Evolutionary conservation across 92 coral and sea anemone genomes (phyloP).

Genomic region (Epizoanthus illoricatus): DNA sequence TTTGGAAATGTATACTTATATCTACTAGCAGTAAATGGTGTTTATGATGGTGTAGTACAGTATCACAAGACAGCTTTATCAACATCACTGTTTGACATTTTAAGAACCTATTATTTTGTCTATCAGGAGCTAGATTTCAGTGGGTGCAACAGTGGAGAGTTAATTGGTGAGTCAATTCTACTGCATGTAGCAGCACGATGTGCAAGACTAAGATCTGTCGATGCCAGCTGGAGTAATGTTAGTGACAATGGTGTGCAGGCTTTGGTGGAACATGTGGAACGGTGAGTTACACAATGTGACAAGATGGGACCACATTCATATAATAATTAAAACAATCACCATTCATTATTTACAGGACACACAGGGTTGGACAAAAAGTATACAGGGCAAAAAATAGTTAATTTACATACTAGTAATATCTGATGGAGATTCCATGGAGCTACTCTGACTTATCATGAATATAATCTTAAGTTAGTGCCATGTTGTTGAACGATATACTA

Average conservation of each 20-base stretch:
- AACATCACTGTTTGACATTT: not conserved
- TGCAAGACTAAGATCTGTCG: conserved; percentile 73
- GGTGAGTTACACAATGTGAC: conserved; percentile 45
- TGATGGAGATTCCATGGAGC: too few species aligned
- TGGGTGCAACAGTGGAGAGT: conserved; percentile 91
- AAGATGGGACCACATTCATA: not conserved
- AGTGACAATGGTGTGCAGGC: conserved; percentile 96
- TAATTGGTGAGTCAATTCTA: conserved; percentile 95
- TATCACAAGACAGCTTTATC: too few species aligned
- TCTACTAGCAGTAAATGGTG: too few species aligned
- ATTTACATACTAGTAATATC: too few species aligned
- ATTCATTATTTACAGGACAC: too few species aligned
- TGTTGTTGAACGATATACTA: too few species aligned
- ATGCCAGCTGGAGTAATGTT: conserved; percentile 99
- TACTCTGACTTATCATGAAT: too few species aligned
- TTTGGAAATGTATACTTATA: too few species aligned
- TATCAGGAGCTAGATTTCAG: conserved; percentile 89
- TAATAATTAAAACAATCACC: not conserved
- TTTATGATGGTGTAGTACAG: too few species aligned
- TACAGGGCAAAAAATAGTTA: too few species aligned
- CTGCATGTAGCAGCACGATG: conserved; percentile 94
- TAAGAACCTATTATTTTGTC: not conserved
- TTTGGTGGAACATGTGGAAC: conserved; percentile 78
- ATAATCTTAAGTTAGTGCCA: too few species aligned
- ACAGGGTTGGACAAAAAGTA: too few species aligned